A percentile compares a stretch with the other conserved stretches of the same genome.
phyloP scores from a whole-genome alignment of 1,140 invertebrate genomes.

The Zophobas morio region DNA sequence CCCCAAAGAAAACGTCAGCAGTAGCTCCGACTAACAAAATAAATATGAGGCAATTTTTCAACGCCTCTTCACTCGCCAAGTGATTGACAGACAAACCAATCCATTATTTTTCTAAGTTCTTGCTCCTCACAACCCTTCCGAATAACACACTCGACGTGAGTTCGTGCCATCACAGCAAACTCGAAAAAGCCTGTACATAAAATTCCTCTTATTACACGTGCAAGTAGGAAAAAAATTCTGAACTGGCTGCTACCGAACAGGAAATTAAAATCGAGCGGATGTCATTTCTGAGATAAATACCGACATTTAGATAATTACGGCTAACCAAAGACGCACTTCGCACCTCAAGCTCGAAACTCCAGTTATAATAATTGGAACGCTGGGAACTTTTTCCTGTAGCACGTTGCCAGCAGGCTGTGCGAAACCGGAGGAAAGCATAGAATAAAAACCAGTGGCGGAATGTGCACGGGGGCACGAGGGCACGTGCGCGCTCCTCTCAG shows the following conservation, averaged over 20 bases:
- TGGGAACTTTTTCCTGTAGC: neutral
- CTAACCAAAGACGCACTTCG: constrained; percentile 7
- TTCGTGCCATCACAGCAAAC: too few relatives aligned
- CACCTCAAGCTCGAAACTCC: constrained; percentile 18
- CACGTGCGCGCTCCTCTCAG: too few relatives aligned
- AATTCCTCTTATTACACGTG: neutral
- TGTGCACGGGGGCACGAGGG: too few relatives aligned
- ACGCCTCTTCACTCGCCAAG: constrained; percentile 8
- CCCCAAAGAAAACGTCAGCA: neutral
- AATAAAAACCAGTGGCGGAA: too few relatives aligned
- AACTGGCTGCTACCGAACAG: constrained; percentile 8
- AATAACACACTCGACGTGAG: too few relatives aligned
- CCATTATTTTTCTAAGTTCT: constrained; percentile 4
- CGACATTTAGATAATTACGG: constrained; percentile 24
- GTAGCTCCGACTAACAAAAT: constrained; percentile 18
- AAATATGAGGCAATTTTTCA: constrained; percentile 31
- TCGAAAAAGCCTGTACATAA: neutral
- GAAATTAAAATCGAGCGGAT: constrained; percentile 29
- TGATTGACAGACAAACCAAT: neutral
- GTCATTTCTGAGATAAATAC: constrained; percentile 10
- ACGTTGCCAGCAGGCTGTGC: too few relatives aligned
- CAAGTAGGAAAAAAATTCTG: too few relatives aligned
- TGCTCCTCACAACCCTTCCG: neutral
- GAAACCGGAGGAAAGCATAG: too few relatives aligned
- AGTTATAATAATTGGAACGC: neutral